Percentiles rank a stretch among this genome's conserved stretches.
Evolutionary conservation across 2,797 vertebrate genomes (phyloP).

Genomic region (Natrix natrix): DNA sequence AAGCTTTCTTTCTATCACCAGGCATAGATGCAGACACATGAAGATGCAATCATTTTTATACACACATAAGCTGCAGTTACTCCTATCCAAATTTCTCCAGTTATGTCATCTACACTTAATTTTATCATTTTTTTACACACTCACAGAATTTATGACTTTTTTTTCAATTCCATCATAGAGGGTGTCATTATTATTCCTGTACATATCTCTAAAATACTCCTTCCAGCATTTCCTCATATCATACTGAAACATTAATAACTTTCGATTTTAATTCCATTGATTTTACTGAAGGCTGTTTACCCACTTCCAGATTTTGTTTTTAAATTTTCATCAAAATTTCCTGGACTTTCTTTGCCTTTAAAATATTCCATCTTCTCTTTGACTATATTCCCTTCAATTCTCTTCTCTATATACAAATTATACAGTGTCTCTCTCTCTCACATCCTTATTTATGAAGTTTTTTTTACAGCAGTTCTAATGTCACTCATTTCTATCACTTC

Average conservation of each 20-base stretch:
- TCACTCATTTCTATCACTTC: background rate
- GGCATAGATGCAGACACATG: background rate
- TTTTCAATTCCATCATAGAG: background rate
- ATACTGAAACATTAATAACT: background rate
- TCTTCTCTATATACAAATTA: background rate
- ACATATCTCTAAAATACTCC: background rate
- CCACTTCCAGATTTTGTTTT: background rate
- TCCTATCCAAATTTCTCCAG: background rate
- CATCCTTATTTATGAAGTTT: background rate
- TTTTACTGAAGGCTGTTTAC: background rate
- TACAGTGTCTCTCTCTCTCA: background rate
- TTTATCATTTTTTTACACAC: background rate
- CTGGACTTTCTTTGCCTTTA: background rate
- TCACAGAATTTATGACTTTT: background rate
- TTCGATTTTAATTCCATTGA: background rate
- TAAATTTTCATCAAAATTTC: background rate
- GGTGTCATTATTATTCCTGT: background rate
- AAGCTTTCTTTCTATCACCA: background rate
- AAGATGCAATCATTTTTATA: background rate
- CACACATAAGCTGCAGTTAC: background rate
- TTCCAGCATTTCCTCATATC: background rate
- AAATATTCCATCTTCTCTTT: background rate
- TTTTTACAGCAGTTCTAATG: background rate
- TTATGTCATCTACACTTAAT: background rate
- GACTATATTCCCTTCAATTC: background rate